These are phyloP conservation scores for Hippocampus abdominalis DNA, from an alignment of 2,113 vertebrate genomes.

Conservation along the genomic window DNA sequence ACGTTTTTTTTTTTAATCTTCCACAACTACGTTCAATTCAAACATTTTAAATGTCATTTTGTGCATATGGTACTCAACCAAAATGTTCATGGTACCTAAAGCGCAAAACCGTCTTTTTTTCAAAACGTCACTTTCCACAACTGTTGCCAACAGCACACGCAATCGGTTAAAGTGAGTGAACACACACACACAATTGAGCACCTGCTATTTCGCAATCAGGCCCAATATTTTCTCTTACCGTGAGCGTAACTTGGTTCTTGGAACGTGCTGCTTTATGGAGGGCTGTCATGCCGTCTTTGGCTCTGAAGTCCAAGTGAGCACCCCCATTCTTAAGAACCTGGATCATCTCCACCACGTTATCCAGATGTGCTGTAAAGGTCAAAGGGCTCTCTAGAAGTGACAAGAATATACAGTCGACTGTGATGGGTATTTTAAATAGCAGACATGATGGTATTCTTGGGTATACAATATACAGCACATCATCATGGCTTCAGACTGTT, in stretches of 20 bases:
- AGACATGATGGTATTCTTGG: not conserved
- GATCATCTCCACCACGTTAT: slow-evolving; percentile 78
- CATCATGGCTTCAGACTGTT: not conserved
- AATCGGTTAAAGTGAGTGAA: not conserved
- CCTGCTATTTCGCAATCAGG: not conserved
- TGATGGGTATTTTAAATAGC: too few relatives aligned
- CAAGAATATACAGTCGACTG: not conserved
- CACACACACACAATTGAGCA: not conserved
- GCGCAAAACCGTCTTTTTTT: not conserved
- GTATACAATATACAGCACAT: not conserved
- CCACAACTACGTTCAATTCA: not conserved
- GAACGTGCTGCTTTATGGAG: slow-evolving; percentile 87
- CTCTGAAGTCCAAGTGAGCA: slow-evolving; percentile 92
- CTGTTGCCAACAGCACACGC: not conserved
- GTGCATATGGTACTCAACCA: not conserved
- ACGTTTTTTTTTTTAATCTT: too few relatives aligned
- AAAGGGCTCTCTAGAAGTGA: slow-evolving; percentile 81
- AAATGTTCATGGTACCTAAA: not conserved
- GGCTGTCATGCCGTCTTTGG: slow-evolving; percentile 89
- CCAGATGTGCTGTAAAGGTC: slow-evolving; percentile 82
- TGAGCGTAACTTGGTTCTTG: slow-evolving; percentile 81
- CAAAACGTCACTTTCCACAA: not conserved
- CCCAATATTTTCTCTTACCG: slow-evolving; percentile 64
- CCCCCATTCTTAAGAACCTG: slow-evolving; percentile 85
- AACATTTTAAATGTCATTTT: not conserved